Evolutionary conservation across 2,797 vertebrate genomes (phyloP), one percentile per base, ranked within the genome.

Genomic region (Poliocrania exsul): DNA sequence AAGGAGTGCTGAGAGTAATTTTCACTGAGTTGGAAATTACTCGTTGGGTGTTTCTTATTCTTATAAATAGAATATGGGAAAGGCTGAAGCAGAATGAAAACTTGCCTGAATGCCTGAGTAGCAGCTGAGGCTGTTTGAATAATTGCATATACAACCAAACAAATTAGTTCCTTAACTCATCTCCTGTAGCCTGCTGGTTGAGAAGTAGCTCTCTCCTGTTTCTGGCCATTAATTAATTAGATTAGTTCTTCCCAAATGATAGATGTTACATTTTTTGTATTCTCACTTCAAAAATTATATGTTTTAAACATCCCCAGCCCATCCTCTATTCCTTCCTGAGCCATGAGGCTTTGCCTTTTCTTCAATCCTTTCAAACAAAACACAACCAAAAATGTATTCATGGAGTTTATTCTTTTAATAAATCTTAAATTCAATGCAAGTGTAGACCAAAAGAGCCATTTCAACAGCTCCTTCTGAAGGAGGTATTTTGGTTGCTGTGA

Each of bases 1-100:
- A 40, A 58, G 29, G 33, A 61, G 18, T 6, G 1, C 7, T 4
- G 18, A 28, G 14, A 11, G 21, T 40, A 8, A 2, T 0, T 0
- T 40, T 4, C 26, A 15, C 0, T 20, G 0, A 6, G 31, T 60
- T 61, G 25, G 33, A 57, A 85, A 16, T 58, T 3, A 6, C 11
- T 72, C 31, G 2, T 35, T 35, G 16, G 18, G 15, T 37, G 15
- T 4, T 25, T 54, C 75, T 84, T 38, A 5, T 29, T 25, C 16
- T 19, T 50, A 3, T 1, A 24, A 49, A 29, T 15, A 4, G 4
- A 54, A 5, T 19, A 29, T 6, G 44, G 8, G 16, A 65, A 66
- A 29, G 12, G 18, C 14, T 69, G 42, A 60, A 70, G 24, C 46
- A n/a, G 38, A 49, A 13, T 31, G 2, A 3, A 25, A 13, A 23